Evolutionary conservation across 1,140 invertebrate species (phyloP).

Genomic region (Lepidostoma basale): DNA sequence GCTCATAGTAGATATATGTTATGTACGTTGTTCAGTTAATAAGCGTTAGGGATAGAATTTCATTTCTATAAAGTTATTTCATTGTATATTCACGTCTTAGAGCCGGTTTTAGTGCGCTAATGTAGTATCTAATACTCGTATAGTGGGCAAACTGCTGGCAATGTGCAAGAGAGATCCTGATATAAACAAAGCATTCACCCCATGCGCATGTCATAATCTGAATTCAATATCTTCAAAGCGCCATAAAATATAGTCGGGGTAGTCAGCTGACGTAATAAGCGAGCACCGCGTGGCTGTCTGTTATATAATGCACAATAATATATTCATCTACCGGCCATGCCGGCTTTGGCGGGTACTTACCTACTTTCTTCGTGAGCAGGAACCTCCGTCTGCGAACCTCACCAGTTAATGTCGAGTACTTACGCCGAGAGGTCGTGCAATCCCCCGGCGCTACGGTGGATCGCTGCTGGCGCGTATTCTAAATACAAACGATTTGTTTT

Average conservation of each 20-base stretch:
- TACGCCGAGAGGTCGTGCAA: conserved; percentile 1
- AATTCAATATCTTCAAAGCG: not conserved
- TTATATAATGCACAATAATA: too few relatives aligned
- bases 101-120: too few relatives aligned
- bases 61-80: too few relatives aligned
- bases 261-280: conserved; percentile 23
- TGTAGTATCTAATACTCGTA: too few relatives aligned
- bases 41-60: too few relatives aligned
- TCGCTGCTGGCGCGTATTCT: not conserved
- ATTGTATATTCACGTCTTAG: too few relatives aligned
- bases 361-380: conserved; percentile 7
- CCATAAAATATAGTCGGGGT: conserved; percentile 17
- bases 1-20: too few relatives aligned
- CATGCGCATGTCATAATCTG: not conserved
- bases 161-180: too few relatives aligned
- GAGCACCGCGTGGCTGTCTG: not conserved
- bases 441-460: not conserved
- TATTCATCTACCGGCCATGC: too few relatives aligned
- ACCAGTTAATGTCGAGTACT: conserved; percentile 2
- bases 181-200: too few relatives aligned
- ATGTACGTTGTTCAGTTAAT: too few relatives aligned
- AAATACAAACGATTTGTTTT: not conserved
- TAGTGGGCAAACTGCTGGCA: too few relatives aligned
- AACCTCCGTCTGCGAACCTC: not conserved
- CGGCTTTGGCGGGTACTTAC: not conserved